Base-by-base conservation (phyloP, 2,888 invertebrate genomes). In the Acleris cristana region DNA sequence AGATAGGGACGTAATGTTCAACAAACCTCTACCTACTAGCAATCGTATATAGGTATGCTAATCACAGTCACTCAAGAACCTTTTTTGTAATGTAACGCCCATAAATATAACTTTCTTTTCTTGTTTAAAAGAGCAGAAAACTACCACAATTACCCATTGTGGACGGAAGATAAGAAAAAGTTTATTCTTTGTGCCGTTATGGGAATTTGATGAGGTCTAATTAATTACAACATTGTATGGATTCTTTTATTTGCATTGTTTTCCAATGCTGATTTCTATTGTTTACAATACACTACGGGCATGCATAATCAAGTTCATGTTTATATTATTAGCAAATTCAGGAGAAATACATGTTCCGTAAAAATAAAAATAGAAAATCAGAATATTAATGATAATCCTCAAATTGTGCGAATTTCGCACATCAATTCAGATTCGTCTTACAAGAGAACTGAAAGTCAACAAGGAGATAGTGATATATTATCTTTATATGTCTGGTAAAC, bases 91-190 rank as follows among this genome's bases (percentile, higher is more conserved):
- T 21, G 21, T 21, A 10, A 10, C n/a, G 23, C 10, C 55, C 51
- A 52, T 67, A 40, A 40, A 40, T 40, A 14, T 40, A 51, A 62
- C 63, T 67, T 67, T 67, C 58, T 58, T 67, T 63, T 67, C 57
- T 53, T 78, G 72, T 21, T 48, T 49, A 54, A 30, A 63, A 58
- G 48, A 66, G 79, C 74, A 78, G 77, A 75, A 78, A 72, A 76
- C 75, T 81, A 79, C 78, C 81, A 81, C 80, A 77, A 78, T 75
- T 76, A 72, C 60, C 79, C 74, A 85, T 86, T 87, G 85, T 87
- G 68, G 76, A 72, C 59, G 44, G 62, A 56, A 70, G 70, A 75
- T 74, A 73, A 76, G 72, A 66, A 70, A 73, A 75, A 73, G 74
- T 68, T 57, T 54, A 21, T 34, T 61, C 61, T 65, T 53, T 49